These are phyloP conservation scores for Spea multiplicata DNA, from an alignment of 2,113 vertebrate genomes.

Conservation along the genomic window DNA sequence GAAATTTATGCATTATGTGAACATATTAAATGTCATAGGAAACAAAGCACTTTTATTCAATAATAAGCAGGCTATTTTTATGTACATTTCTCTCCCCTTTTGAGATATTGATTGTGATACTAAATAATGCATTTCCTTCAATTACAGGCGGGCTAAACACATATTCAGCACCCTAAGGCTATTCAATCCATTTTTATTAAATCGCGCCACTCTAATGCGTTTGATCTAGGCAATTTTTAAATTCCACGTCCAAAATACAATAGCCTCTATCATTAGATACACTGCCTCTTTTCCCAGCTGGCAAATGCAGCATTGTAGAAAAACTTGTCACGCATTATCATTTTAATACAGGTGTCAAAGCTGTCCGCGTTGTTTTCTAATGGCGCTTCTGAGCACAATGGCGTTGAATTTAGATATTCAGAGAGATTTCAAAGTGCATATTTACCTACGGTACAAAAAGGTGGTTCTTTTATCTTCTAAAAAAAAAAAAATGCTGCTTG, in stretches of 20 bases:
- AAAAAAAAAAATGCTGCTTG: slow-evolving; percentile 9
- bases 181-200: slow-evolving; percentile 31
- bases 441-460: slow-evolving; percentile 1
- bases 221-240: slow-evolving; percentile 25
- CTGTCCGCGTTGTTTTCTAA: slow-evolving; percentile 25
- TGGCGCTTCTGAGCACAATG: slow-evolving; percentile 18
- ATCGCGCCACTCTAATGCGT: slow-evolving; percentile 16
- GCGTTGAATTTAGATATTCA: slow-evolving; percentile 6
- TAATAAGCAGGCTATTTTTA: slow-evolving; percentile 17
- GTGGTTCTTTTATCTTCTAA: background rate
- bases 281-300: slow-evolving; percentile 30
- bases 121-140: slow-evolving; percentile 33
- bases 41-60: slow-evolving; percentile 2
- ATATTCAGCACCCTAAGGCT: slow-evolving; percentile 5
- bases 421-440: slow-evolving; percentile 10
- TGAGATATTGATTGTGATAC: slow-evolving; percentile 18
- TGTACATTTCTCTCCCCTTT: slow-evolving; percentile 15
- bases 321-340: slow-evolving; percentile 35
- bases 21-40: slow-evolving; percentile 20
- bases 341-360: slow-evolving; percentile 44
- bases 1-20: background rate
- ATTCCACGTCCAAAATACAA: slow-evolving; percentile 15
- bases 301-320: slow-evolving; percentile 21
- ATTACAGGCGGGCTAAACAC: background rate
- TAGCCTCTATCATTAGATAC: slow-evolving; percentile 33